Evolutionary conservation across 2,797 vertebrate genomes (phyloP).

Genomic region (Xiphorhynchus erythropygius): DNA sequence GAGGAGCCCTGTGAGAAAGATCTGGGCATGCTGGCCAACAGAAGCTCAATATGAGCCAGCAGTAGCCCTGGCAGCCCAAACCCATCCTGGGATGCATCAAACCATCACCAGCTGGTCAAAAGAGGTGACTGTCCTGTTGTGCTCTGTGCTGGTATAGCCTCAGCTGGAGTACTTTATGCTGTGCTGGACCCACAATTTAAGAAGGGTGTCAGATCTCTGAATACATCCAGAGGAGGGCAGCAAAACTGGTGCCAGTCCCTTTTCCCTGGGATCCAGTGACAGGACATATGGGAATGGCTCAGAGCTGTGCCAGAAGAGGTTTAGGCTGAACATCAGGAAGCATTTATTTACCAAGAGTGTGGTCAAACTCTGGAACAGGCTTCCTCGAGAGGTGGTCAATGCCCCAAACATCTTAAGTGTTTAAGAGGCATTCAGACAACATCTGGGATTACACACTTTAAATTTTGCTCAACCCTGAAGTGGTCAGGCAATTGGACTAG

Average conservation of each 20-base stretch:
- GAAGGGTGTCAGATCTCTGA: accelerated
- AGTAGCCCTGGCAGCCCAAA: neutral
- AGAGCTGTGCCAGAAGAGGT: neutral
- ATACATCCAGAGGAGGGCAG: neutral
- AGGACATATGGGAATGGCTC: accelerated
- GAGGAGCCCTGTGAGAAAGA: neutral
- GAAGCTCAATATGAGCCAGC: accelerated
- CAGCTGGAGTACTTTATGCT: accelerated
- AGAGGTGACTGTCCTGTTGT: accelerated
- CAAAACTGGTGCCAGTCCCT: neutral
- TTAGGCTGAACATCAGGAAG: neutral
- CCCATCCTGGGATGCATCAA: neutral
- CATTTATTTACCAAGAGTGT: neutral
- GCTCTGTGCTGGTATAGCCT: accelerated
- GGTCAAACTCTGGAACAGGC: neutral
- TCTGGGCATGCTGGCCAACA: neutral
- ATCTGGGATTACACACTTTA: neutral
- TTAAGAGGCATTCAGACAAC: neutral
- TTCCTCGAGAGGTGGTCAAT: neutral
- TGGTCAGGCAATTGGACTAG: neutral
- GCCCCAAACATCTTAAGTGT: neutral
- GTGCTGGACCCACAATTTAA: accelerated
- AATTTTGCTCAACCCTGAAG: neutral
- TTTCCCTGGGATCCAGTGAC: neutral
- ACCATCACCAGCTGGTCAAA: accelerated